Evolutionary conservation across 2,888 invertebrate genomes (phyloP), one percentile per base, ranked within the genome.

Genomic region (Hofmannophila pseudospretella): DNA sequence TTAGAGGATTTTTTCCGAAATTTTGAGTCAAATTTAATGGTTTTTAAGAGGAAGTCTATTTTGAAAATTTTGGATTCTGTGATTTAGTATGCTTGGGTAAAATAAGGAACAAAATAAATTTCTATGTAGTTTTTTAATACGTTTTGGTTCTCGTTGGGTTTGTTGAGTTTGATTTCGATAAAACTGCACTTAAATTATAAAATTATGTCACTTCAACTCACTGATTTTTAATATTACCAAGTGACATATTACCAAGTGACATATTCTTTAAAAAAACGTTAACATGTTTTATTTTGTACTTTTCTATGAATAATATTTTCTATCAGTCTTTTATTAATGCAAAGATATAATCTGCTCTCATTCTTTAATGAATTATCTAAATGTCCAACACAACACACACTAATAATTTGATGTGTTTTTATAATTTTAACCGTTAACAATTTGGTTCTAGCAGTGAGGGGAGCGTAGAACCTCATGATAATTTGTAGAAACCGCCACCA

Each of bases 371-470:
- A 41, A 40, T 44, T 39, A 42, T 39, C 41, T 52, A 32, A 48
- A 56, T 44, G 38, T 44, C 36, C 38, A 32, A 44, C 36, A 38
- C 31, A 40, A 44, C 37, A 44, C 37, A 66, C 62, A 23, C 23
- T 63, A 66, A 67, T 62, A 49, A 47, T 42, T 47, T 52, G 10
- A 57, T 59, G 44, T 66, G 59, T 50, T 51, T 49, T 36, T 39
- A 45, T 44, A 44, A 56, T 67, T 60, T 61, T 79, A 78, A 78
- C 67, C 48, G 55, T 63, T 74, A 75, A 77, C 72, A 65, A 74
- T 84, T 87, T 82, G 59, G 74, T 84, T 88, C 75, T 87, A 86
- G 86, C 78, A 67, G 84, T 67, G 82, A 85, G 87, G 80, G 85
- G 81, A 80, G 75, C 84, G 58, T 86, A 84, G 77, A 74, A 66